Percentiles rank a stretch among this genome's conserved stretches.
phyloP scores from a whole-genome alignment of 1,140 invertebrate species.

The Hyposmocoma kahamanoa region DNA sequence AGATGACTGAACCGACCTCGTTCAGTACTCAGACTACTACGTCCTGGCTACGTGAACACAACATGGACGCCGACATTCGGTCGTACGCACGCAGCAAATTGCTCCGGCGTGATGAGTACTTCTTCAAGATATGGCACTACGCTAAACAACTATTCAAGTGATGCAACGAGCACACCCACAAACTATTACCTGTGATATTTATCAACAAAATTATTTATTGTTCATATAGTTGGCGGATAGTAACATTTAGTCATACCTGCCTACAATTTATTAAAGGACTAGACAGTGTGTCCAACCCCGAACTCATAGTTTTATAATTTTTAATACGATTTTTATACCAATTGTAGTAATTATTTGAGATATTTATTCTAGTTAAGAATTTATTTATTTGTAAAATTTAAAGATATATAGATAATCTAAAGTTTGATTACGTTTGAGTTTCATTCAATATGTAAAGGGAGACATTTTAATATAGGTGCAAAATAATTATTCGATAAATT shows the following conservation, averaged over 20 bases:
- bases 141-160: conserved; percentile 83
- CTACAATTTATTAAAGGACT: conserved; percentile 5
- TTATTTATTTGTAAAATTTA: conserved; percentile 40
- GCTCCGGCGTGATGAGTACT: conserved; percentile 91
- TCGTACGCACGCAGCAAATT: conserved; percentile 89
- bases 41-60: conserved; percentile 91
- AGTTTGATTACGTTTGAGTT: conserved; percentile 30
- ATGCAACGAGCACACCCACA: conserved; percentile 17
- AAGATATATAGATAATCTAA: conserved; percentile 31
- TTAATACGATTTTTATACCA: conserved; percentile 28
- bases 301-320: conserved; percentile 31
- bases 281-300: conserved; percentile 27
- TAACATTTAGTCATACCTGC: conserved; percentile 15
- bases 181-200: conserved; percentile 53
- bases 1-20: conserved; percentile 69
- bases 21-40: conserved; percentile 94
- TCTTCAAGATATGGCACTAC: conserved; percentile 94
- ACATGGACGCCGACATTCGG: conserved; percentile 94
- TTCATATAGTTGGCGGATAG: conserved; percentile 46
- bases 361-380: conserved; percentile 47
- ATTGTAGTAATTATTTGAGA: conserved; percentile 22
- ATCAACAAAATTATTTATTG: conserved; percentile 33
- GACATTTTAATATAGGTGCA: conserved; percentile 66
- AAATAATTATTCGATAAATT: conserved; percentile 49
- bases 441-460: conserved; percentile 41